A percentile compares a stretch with the other conserved stretches of the same genome.
phyloP scores from a whole-genome alignment of 2,888 invertebrate genomes.

The Antitype chi region DNA sequence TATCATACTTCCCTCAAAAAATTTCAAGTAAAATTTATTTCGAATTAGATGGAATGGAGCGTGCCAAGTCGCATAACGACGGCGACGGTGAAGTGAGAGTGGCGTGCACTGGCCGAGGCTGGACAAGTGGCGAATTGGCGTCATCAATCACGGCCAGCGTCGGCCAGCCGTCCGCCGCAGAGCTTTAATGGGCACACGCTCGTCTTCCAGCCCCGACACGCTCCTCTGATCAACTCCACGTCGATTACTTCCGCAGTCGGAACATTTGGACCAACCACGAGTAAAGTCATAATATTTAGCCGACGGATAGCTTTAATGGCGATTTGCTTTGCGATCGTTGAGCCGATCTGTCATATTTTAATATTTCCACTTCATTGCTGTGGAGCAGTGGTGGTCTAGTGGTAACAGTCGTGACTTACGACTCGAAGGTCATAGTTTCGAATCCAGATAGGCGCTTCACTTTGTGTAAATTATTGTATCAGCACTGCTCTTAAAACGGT shows the following conservation, averaged over 20 bases:
- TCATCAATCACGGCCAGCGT: slow-evolving; percentile 83
- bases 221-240: slow-evolving; percentile 75
- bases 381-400: no score
- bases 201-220: slow-evolving; percentile 74
- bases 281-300: slow-evolving; percentile 25
- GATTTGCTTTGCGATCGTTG: background rate
- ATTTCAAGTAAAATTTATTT: slow-evolving; percentile 65
- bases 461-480: no score
- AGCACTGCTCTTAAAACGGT: no score
- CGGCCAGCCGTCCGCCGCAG: slow-evolving; percentile 76
- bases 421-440: no score
- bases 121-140: slow-evolving; percentile 86
- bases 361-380: background rate
- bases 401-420: no score
- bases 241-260: slow-evolving; percentile 69
- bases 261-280: slow-evolving; percentile 32
- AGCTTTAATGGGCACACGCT: slow-evolving; percentile 80
- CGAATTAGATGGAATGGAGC: slow-evolving; percentile 71
- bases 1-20: slow-evolving; percentile 28
- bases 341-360: background rate
- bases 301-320: background rate
- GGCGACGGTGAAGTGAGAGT: slow-evolving; percentile 61
- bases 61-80: slow-evolving; percentile 71
- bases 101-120: slow-evolving; percentile 62
- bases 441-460: no score